A percentile compares a stretch with the other conserved stretches of the same genome.
Evolutionary conservation across 2,797 vertebrate genomes (phyloP).

Genomic region (Crocidura indochinensis): DNA sequence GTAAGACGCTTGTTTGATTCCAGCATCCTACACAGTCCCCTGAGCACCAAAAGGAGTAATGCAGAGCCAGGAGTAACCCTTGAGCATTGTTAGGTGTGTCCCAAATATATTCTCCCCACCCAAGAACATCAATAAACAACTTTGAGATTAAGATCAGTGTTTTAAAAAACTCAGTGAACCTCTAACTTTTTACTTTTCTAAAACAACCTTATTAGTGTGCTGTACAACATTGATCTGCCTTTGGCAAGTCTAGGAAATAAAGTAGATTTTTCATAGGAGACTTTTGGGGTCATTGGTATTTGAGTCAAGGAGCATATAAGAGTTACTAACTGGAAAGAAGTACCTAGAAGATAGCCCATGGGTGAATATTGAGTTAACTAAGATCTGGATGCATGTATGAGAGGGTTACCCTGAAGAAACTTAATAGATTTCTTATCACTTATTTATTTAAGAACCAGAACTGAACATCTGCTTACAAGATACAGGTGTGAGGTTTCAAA

Average conservation of each 20-base stretch:
- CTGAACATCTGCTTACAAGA: neutral
- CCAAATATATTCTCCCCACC: neutral
- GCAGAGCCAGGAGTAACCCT: no score
- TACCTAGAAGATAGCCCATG: fast-evolving
- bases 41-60: no score
- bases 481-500: fast-evolving
- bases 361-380: neutral
- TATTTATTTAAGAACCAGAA: neutral
- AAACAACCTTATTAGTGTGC: neutral
- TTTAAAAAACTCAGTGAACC: neutral
- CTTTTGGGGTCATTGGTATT: neutral
- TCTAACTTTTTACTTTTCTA: neutral
- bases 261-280: neutral
- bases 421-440: neutral
- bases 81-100: no score
- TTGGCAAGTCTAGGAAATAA: neutral
- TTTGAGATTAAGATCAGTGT: neutral
- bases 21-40: no score
- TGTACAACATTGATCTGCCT: neutral
- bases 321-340: neutral
- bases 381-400: fast-evolving
- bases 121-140: neutral
- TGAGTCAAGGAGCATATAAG: neutral
- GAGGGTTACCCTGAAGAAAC: neutral
- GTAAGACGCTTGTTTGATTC: no score